phyloP scores from a whole-genome alignment of 1,140 invertebrate genomes.

The Eueides isabella region DNA sequence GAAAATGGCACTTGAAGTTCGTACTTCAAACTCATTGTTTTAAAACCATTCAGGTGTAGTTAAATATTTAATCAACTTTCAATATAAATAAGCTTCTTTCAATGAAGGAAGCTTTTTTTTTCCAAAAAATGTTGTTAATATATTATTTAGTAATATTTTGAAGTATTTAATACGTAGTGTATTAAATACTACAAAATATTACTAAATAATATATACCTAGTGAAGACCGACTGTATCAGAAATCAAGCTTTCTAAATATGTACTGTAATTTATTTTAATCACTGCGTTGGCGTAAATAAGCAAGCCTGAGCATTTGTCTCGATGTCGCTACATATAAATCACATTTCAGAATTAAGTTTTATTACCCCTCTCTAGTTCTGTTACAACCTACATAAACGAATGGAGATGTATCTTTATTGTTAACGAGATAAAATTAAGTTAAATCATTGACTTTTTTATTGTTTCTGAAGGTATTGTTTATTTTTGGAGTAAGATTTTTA shows the following conservation, averaged over 20 bases:
- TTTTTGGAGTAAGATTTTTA: not conserved
- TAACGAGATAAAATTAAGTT: conserved; percentile 6
- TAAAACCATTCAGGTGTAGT: not conserved
- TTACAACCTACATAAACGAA: conserved; percentile 22
- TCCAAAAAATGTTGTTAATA: too few relatives aligned
- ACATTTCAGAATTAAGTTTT: conserved; percentile 38
- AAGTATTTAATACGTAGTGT: too few relatives aligned
- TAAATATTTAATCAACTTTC: not conserved
- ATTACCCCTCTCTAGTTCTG: conserved; percentile 20
- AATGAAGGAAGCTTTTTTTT: too few relatives aligned
- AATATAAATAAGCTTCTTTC: not conserved
- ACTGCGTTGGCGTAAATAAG: conserved; percentile 42
- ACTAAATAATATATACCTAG: too few relatives aligned
- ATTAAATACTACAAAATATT: too few relatives aligned
- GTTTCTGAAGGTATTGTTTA: not conserved
- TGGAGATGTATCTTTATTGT: not conserved
- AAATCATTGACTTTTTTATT: not conserved
- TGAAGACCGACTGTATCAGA: not conserved
- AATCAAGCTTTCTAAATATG: conserved; percentile 31
- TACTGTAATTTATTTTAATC: conserved; percentile 43
- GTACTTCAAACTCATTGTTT: not conserved
- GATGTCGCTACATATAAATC: conserved; percentile 38
- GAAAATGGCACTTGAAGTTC: not conserved
- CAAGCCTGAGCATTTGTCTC: conserved; percentile 42
- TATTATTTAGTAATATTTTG: too few relatives aligned